Base-by-base conservation (phyloP, 2,888 invertebrate species). In the Mactromeris polynyma region DNA sequence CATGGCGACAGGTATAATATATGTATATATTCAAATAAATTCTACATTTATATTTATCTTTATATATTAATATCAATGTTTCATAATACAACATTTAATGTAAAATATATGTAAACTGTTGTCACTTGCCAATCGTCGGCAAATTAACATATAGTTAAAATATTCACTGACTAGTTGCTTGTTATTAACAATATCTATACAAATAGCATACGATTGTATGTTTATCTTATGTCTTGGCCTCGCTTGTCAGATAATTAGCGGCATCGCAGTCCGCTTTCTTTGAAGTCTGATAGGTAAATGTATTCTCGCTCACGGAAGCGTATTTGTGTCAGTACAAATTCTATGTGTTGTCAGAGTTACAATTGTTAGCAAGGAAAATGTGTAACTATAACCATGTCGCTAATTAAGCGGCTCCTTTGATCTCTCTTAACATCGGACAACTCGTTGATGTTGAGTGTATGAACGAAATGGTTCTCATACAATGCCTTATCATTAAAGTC, bases 361-460 rank as follows among this genome's bases (percentile, higher is more conserved):
- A 42, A 73, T 31, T 46, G 38, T 21, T 51, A 33, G 21, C 51
- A 80, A 51, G 81, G 79, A 80, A 86, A 83, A 86, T 69, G 83
- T 86, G 89, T 86, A 83, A 83, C 86, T 89, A 64, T 83, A 73
- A 69, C 79, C 79, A 83, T 81, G 86, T 83, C 81, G 33, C 86
- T 89, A 89, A 89, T 89, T 89, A 79, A 83, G 36, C 64, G 69
- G 80, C 54, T 0, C 31, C 79, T 89, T 89, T 89, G 89, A 89
- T 89, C 89, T 89, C n/a, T 3, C 31, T 64, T 51, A 64, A 40
- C 40, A 51, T 85, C n/a, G 64, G 79, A 88, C 84, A 69, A 46
- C 11, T 46, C 7, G 36, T 6, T 81, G 80, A 86, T 86, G 81
- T 81, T 81, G 51, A 73, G 46, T 81, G 40, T 54, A 81, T 14